Conservation (phyloP, 2,113 vertebrate species). For the Struthio camelus region DNA sequence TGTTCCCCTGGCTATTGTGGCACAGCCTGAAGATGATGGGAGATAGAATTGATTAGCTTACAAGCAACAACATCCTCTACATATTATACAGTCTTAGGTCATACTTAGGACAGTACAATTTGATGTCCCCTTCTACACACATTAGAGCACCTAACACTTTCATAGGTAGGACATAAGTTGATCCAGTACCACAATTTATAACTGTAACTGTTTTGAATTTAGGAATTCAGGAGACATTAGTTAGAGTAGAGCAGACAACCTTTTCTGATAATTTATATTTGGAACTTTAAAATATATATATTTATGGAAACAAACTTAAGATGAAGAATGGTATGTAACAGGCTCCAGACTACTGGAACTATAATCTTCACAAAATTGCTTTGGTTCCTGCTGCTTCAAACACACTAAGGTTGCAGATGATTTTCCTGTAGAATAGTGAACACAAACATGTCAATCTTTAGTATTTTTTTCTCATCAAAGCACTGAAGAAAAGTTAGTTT, state of each 20-base stretch:
- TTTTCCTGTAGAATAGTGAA: neutral
- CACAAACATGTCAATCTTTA: neutral
- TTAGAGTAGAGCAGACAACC: neutral
- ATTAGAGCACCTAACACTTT: neutral
- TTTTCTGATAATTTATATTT: neutral
- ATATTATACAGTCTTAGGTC: neutral
- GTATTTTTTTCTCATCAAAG: neutral
- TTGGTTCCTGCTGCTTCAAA: neutral
- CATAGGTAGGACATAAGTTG: neutral
- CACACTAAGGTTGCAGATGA: neutral
- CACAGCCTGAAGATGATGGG: neutral
- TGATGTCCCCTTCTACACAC: neutral
- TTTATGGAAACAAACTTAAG: neutral
- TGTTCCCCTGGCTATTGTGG: neutral
- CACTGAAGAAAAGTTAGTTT: neutral
- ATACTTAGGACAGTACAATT: neutral
- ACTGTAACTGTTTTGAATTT: neutral
- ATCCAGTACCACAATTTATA: neutral
- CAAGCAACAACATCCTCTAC: neutral
- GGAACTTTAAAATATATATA: neutral
- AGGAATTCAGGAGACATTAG: neutral
- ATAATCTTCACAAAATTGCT: neutral
- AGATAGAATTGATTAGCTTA: neutral
- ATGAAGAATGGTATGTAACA: neutral
- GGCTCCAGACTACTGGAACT: neutral